Evolutionary conservation across 1,140 invertebrate species (phyloP).

Genomic region (Eupristina koningsbergeri): DNA sequence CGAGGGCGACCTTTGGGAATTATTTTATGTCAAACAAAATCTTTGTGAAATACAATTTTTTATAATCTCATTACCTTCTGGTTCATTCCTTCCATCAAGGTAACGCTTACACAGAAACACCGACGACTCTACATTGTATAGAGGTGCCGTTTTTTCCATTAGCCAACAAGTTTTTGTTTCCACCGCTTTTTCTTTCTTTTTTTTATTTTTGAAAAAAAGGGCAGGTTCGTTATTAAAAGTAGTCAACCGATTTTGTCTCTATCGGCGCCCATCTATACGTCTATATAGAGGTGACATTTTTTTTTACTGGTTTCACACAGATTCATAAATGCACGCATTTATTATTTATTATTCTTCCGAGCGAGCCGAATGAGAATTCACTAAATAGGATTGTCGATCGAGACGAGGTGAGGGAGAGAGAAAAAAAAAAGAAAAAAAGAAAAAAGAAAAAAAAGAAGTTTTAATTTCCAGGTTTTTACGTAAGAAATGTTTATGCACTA

Average conservation of each 20-base stretch:
- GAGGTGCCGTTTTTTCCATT: no score
- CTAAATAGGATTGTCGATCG: background rate
- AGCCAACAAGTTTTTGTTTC: no score
- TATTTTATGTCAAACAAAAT: background rate
- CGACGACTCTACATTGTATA: no score
- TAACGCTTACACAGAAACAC: no score
- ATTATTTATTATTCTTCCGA: background rate
- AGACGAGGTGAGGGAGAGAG: no score
- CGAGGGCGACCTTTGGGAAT: background rate
- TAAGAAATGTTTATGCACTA: background rate
- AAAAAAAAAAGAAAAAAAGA: no score
- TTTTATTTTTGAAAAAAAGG: no score
- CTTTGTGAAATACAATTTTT: background rate
- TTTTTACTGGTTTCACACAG: background rate
- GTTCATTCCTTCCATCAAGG: background rate
- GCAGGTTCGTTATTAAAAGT: no score
- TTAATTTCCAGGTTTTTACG: background rate
- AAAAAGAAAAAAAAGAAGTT: background rate
- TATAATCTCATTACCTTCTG: background rate
- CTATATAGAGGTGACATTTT: background rate
- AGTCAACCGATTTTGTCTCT: background rate
- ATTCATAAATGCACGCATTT: background rate
- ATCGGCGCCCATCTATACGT: background rate
- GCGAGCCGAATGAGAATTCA: background rate
- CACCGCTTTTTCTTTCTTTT: no score